A percentile compares a stretch with the other conserved stretches of the same genome.
These are phyloP conservation scores for Corythoichthys haematopterus DNA, from an alignment of 2,113 vertebrate species.

Conservation along the genomic window DNA sequence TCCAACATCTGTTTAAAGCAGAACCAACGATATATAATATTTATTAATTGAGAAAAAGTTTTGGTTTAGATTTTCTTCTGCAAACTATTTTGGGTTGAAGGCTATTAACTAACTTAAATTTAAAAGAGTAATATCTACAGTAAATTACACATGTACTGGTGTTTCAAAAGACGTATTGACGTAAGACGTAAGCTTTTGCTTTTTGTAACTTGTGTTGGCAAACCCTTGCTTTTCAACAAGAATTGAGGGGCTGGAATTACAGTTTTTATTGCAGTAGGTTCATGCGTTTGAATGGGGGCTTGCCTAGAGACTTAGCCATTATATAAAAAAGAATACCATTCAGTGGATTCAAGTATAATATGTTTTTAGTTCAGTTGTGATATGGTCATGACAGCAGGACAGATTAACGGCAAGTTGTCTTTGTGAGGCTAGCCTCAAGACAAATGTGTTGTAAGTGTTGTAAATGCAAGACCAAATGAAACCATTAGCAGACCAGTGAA, in stretches of 20 bases:
- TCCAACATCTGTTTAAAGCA: too few species aligned
- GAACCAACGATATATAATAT: too few species aligned
- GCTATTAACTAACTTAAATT: background rate
- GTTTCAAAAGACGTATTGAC: too few species aligned
- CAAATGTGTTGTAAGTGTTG: conserved; percentile 18
- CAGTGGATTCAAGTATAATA: background rate
- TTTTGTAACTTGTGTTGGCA: background rate
- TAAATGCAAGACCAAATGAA: conserved; percentile 9
- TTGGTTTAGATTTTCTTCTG: background rate
- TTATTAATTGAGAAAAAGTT: background rate
- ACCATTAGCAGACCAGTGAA: conserved; percentile 29
- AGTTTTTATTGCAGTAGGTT: background rate
- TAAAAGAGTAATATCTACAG: too few species aligned
- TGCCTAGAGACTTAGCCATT: background rate
- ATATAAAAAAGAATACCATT: conserved; percentile 4
- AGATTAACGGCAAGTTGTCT: conserved; percentile 13
- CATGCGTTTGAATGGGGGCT: conserved; percentile 1
- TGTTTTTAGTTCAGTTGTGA: background rate
- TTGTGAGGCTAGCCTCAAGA: conserved; percentile 11
- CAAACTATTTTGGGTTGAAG: background rate
- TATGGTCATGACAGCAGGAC: conserved; percentile 3
- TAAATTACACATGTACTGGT: too few species aligned
- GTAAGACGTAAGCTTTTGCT: too few species aligned
- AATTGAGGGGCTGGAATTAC: background rate
- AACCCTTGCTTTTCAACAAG: background rate